Evolutionary conservation across 2,797 vertebrate genomes (phyloP), one percentile per base, ranked within the genome.

Genomic region (Onychomys leucogaster): DNA sequence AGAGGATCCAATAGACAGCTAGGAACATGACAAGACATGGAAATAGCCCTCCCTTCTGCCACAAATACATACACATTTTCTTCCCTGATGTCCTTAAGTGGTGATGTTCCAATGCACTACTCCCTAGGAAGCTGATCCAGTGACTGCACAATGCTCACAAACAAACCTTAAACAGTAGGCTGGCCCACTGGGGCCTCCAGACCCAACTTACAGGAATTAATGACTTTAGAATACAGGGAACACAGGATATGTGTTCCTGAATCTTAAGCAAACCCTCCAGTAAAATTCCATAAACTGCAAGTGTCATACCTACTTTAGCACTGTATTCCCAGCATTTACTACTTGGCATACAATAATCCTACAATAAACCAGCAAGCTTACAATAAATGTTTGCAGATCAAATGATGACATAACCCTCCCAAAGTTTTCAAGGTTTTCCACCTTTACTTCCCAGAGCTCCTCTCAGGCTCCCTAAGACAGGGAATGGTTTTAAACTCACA

Each of bases 241-340:
- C 17, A 4, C 34, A 76, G 87, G 16, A 86, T 27, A 14, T 16
- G 25, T 69, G 19, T 67, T 94, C 52, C 84, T 83, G 29, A 94
- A 93, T 82, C 80, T 93, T 90, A 67, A 43, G 41, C 69, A 73
- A n/a, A 84, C 78, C 77, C 76, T 91, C 49, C 71, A 90, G 49
- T 76, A 57, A 95, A 94, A 57, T 4, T 43, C 49, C 77, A 94
- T 21, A 19, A 96, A 95, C 63, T 90, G 25, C 23, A 46, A 97
- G 17, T 29, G 14, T 63, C 61, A 90, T 59, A 75, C 21, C 57
- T 65, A 78, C 75, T 90, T 86, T 90, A 87, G 75, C 90, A 83
- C 49, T 84, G 37, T 41, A 65, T 19, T 9, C 8, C 16, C 41
- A 81, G 23, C n/a, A 89, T 55, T 41, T 73, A 77, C 49, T 69